These are phyloP conservation scores for Patella ulyssiponensis DNA, from an alignment of 2,888 invertebrate species.

Conservation along the genomic window DNA sequence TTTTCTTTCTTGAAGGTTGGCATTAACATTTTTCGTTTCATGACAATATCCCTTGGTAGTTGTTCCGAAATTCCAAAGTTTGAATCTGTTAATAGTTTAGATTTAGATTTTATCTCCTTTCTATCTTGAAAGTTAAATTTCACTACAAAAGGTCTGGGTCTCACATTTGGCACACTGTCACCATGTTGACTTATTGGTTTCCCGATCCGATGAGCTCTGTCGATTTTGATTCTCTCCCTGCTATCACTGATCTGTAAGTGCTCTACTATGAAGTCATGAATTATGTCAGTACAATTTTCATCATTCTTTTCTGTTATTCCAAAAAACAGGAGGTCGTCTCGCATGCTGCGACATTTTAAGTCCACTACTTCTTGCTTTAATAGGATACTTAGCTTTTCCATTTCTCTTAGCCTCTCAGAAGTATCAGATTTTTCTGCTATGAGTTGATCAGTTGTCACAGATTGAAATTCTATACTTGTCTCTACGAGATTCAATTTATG, in stretches of 20 bases:
- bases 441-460: neutral
- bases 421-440: neutral
- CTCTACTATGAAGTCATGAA: neutral
- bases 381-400: neutral
- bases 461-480: constrained; percentile 11
- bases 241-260: neutral
- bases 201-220: neutral
- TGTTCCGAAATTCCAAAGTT: constrained; percentile 7
- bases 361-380: neutral
- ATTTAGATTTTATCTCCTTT: neutral
- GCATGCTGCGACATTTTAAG: constrained; percentile 1
- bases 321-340: neutral
- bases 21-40: neutral
- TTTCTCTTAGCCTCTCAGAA: neutral
- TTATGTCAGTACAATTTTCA: constrained; percentile 3
- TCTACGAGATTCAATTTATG: neutral
- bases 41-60: constrained; percentile 1
- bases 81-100: constrained; percentile 2
- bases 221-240: neutral
- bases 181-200: neutral
- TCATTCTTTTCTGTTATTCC: neutral
- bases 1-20: neutral
- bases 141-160: constrained; percentile 2
- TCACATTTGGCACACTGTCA: neutral
- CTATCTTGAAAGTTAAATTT: neutral